Percentiles rank a stretch among this genome's conserved stretches.
Conservation (phyloP, 2,888 invertebrate genomes). For the Eupithecia subfuscata region DNA sequence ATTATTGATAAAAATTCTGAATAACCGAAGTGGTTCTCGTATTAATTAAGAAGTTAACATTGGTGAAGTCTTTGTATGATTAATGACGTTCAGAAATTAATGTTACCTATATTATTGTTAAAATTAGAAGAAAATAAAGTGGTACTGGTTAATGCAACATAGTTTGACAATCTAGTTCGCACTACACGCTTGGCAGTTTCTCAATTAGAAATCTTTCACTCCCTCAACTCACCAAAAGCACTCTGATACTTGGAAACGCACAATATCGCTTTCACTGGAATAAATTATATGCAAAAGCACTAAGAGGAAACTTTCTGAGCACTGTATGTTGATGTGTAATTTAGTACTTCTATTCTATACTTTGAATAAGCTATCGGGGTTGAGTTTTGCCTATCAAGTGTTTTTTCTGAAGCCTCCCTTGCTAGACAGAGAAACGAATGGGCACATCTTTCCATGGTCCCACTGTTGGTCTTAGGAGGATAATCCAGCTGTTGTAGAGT, state of each 20-base stretch:
- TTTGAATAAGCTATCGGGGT: conserved; percentile 7
- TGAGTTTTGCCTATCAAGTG: neutral
- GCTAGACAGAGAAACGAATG: neutral
- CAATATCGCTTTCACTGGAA: conserved; percentile 19
- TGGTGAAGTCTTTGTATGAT: neutral
- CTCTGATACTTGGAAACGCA: conserved; percentile 25
- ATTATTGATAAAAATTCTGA: neutral
- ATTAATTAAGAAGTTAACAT: neutral
- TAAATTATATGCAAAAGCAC: neutral
- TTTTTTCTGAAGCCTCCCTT: neutral
- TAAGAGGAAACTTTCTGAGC: neutral
- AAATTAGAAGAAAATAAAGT: neutral
- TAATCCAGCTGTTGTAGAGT: neutral
- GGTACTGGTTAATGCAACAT: neutral
- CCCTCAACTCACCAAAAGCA: conserved; percentile 20
- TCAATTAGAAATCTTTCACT: conserved; percentile 17
- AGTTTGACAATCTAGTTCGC: neutral
- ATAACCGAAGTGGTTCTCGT: neutral
- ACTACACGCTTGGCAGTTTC: conserved; percentile 24
- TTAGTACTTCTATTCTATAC: conserved; percentile 1
- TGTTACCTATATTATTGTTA: neutral
- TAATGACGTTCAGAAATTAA: neutral
- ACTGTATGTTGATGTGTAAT: conserved; percentile 3
- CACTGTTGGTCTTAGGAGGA: neutral
- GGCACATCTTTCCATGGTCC: neutral